These are phyloP conservation scores for Caenorhabditis tropicalis DNA, from an alignment of 1,140 invertebrate genomes.

Conservation along the genomic window DNA sequence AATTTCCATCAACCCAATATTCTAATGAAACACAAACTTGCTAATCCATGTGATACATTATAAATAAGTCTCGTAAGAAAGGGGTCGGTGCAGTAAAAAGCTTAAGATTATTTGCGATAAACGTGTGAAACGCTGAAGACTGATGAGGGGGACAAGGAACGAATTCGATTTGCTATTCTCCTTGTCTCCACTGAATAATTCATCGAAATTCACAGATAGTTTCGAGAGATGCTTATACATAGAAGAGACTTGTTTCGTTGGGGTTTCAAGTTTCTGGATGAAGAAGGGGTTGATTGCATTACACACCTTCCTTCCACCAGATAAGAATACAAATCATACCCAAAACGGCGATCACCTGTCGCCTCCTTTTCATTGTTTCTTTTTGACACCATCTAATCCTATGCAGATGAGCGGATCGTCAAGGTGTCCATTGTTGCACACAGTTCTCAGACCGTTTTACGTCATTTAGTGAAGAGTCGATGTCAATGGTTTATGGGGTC, in stretches of 20 bases:
- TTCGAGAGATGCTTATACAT: conserved; percentile 3
- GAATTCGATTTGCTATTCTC: conserved; percentile 20
- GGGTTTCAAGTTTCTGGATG: not conserved
- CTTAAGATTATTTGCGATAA: conserved; percentile 39
- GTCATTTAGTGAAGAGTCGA: not conserved
- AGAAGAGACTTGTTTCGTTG: not conserved
- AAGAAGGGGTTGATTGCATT: conserved; percentile 21
- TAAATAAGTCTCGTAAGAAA: conserved; percentile 15
- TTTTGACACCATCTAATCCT: not conserved
- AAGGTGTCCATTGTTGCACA: not conserved
- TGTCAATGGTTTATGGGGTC: not conserved
- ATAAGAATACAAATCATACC: not conserved
- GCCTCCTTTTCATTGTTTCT: not conserved
- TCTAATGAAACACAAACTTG: conserved; percentile 32
- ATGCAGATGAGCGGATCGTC: not conserved
- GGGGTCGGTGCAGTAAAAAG: conserved; percentile 35
- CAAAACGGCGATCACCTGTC: not conserved
- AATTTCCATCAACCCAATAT: conserved; percentile 2
- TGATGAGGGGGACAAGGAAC: conserved; percentile 5
- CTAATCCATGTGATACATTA: conserved; percentile 36
- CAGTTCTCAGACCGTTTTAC: conserved; percentile 6
- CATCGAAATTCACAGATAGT: conserved; percentile 39
- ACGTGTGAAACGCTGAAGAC: conserved; percentile 31
- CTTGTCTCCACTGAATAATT: conserved; percentile 33
- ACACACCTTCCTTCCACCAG: not conserved